phyloP scores from a whole-genome alignment of 2,797 vertebrate genomes.

The Ibycter americanus region DNA sequence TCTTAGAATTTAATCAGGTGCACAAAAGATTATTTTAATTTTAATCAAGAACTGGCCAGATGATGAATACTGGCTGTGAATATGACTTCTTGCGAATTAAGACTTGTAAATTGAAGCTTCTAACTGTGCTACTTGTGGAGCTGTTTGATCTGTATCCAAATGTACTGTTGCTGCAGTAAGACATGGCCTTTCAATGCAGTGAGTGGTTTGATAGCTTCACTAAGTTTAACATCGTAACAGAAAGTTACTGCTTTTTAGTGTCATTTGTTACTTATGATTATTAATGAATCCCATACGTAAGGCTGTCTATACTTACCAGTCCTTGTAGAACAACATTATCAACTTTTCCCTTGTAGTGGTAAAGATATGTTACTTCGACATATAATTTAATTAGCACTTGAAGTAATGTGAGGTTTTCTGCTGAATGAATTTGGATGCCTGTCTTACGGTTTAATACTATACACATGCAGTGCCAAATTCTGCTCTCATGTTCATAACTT shows the following conservation, averaged over 20 bases:
- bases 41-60: neutral
- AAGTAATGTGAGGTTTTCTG: neutral
- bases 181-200: neutral
- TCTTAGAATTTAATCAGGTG: neutral
- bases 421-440: neutral
- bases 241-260: neutral
- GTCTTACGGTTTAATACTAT: neutral
- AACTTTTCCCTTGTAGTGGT: neutral
- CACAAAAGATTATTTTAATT: neutral
- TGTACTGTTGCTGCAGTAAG: neutral
- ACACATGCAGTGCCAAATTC: neutral
- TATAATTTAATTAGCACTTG: conserved; percentile 18
- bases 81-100: neutral
- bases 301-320: neutral
- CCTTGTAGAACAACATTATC: neutral
- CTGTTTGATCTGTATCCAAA: conserved; percentile 16
- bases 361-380: neutral
- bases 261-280: neutral
- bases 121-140: neutral
- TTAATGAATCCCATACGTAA: neutral
- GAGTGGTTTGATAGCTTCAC: neutral
- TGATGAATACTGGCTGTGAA: neutral
- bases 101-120: neutral
- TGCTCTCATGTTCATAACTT: neutral
- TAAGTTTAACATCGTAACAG: neutral